Base-by-base conservation (phyloP, 2,888 invertebrate species). In the Apocheima hispidaria region DNA sequence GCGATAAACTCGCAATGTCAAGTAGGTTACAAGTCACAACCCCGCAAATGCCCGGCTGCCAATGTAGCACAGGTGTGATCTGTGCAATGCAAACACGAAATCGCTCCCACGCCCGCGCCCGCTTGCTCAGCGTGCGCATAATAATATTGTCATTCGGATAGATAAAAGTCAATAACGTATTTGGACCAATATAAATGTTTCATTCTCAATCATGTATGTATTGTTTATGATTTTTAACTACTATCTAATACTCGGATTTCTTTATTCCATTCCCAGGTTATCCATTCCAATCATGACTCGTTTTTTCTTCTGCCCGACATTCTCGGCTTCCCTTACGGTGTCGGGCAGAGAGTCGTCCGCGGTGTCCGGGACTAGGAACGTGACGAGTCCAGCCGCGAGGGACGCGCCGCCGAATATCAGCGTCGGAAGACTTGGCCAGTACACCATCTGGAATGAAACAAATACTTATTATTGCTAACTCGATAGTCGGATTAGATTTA, bases 361-460 rank as follows among this genome's bases (percentile, higher is more conserved):
- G 0, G 86, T 81, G 38, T 89, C 88, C 0, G 88, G 88, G 1
- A 88, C 84, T 0, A 87, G 38, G 53, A 88, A 81, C 0, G 90
- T 90, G 0, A 83, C 68, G 2, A 85, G 51, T 0, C 86, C 87
- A 2, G 84, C 90, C 10, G 86, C 26, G 0, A 89, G 66, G 0
- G 89, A 82, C 2, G 75, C 67, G 0, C 78, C 59, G 0, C 90
- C 88, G 52, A 90, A 90, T 2, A 86, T 60, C 1, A 89, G 41
- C 0, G 88, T 79, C 0, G 90, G 90, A 0, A 90, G 70, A 10
- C 88, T 88, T 2, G 71, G 60, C 87, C 90, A 89, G 67, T 85
- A 87, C 2, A 70, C 69, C 67, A 83, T 77, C 89, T 89, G 78
- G 40, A 81, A n/a, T n/a, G n/a, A n/a, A n/a, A 12, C 5, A 12